These are phyloP conservation scores for Chironomus striatipennis DNA, from an alignment of 1,140 invertebrate genomes.

Conservation along the genomic window DNA sequence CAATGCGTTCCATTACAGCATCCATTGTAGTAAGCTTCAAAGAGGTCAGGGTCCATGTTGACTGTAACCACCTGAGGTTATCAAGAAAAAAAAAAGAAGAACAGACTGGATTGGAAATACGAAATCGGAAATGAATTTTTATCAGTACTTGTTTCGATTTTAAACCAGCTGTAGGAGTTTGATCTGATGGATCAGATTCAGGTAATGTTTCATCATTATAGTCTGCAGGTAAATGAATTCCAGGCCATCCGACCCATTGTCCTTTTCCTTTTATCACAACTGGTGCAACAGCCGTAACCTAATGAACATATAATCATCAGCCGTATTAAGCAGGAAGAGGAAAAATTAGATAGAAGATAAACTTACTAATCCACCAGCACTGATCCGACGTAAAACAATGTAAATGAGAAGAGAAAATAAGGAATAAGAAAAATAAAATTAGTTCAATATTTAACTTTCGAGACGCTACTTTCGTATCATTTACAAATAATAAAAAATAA, in stretches of 20 bases:
- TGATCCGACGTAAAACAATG: not conserved
- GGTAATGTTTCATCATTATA: conserved; percentile 63
- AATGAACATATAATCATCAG: conserved; percentile 48
- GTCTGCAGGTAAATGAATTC: conserved; percentile 62
- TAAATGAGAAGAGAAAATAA: too few relatives aligned
- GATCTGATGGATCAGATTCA: conserved; percentile 74
- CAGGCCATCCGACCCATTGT: conserved; percentile 85
- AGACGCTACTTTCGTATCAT: not conserved
- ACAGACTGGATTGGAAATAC: not conserved
- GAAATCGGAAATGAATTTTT: conserved; percentile 5
- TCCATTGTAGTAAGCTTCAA: conserved; percentile 83
- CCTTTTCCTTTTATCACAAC: conserved; percentile 76
- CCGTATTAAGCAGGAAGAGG: not conserved
- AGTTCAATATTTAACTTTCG: not conserved
- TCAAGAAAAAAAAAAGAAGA: not conserved
- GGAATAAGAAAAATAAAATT: not conserved
- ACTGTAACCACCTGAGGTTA: conserved; percentile 66
- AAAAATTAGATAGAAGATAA: too few relatives aligned
- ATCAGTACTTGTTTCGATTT: conserved; percentile 61
- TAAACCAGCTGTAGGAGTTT: conserved; percentile 74
- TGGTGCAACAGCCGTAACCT: conserved; percentile 83
- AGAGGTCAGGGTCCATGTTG: conserved; percentile 59
- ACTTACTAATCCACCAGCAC: not conserved
- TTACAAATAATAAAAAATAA: not conserved
- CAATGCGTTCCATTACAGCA: conserved; percentile 88